These are phyloP conservation scores for Leucania comma DNA, from an alignment of 2,888 invertebrate genomes.

Conservation along the genomic window DNA sequence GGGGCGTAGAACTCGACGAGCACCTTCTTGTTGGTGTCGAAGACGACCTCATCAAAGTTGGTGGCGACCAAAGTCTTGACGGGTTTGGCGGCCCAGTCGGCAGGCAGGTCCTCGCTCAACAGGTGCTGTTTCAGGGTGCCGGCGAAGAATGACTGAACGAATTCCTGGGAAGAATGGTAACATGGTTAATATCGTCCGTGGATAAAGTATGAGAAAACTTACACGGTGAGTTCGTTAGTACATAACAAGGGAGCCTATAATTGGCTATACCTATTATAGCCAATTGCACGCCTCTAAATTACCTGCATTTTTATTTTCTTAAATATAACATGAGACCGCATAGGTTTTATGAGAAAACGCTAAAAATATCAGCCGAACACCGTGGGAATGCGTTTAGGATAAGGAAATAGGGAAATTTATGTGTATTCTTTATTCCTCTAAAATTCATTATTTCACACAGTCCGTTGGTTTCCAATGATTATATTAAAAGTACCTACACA, in stretches of 20 bases:
- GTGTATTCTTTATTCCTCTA: too few species aligned
- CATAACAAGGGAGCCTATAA: too few species aligned
- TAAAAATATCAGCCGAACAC: too few species aligned
- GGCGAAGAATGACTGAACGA: conserved; percentile 97
- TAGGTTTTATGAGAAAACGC: too few species aligned
- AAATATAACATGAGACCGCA: too few species aligned
- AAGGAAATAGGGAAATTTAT: too few species aligned
- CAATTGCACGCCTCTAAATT: not conserved
- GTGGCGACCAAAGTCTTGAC: conserved; percentile 98
- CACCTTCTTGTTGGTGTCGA: conserved; percentile 96
- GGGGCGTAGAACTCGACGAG: conserved; percentile 99
- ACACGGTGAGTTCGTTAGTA: not conserved
- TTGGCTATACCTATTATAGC: too few species aligned
- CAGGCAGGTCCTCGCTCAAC: conserved; percentile 97
- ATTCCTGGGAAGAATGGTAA: conserved; percentile 85
- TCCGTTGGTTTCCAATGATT: not conserved
- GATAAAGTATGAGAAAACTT: not conserved
- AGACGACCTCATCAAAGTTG: conserved; percentile 98
- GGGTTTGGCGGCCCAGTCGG: conserved; percentile 98
- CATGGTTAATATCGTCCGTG: not conserved
- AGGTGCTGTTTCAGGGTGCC: conserved; percentile 99
- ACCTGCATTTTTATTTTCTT: too few species aligned
- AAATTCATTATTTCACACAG: too few species aligned
- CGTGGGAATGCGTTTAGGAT: too few species aligned
- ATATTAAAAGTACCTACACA: not conserved